Percentiles rank a stretch among this genome's conserved stretches.
These are phyloP conservation scores for Caenorhabditis sp. DNA, from an alignment of 2,888 invertebrate species.

Conservation along the genomic window DNA sequence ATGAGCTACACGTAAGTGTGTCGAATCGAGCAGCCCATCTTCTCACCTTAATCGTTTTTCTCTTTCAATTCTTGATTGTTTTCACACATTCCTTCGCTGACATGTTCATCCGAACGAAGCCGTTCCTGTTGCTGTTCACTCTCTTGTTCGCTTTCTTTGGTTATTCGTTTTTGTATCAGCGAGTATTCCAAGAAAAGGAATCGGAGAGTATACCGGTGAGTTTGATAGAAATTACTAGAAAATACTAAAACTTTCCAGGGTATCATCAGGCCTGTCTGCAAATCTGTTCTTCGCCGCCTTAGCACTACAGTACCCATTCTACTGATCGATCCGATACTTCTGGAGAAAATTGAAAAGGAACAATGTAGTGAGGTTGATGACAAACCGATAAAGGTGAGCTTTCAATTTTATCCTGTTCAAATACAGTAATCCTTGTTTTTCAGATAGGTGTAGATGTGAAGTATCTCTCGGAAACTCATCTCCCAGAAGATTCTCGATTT, in stretches of 20 bases:
- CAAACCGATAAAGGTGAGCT: conserved; percentile 10
- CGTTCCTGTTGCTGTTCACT: too few species aligned
- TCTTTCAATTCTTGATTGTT: background rate
- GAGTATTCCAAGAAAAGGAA: too few species aligned
- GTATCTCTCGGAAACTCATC: background rate
- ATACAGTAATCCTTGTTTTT: conserved; percentile 14
- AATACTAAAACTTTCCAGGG: conserved; percentile 3
- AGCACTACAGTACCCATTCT: conserved; percentile 15
- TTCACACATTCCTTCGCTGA: too few species aligned
- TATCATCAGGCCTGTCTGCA: background rate
- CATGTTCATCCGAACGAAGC: too few species aligned
- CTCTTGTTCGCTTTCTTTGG: too few species aligned
- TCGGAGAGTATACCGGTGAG: too few species aligned
- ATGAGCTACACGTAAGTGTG: too few species aligned
- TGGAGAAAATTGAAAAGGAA: conserved; percentile 9
- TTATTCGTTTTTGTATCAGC: too few species aligned
- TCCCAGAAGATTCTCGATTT: conserved; percentile 22
- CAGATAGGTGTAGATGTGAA: conserved; percentile 45
- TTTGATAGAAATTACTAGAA: too few species aligned
- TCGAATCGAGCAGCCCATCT: too few species aligned
- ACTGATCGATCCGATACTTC: conserved; percentile 19
- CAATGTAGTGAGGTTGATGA: conserved; percentile 2
- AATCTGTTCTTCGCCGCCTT: background rate
- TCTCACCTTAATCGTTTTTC: too few species aligned
- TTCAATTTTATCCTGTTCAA: background rate